Evolutionary conservation across 2,797 vertebrate genomes (phyloP), one percentile per base, ranked within the genome.

Genomic region (Dallia pectoralis): DNA sequence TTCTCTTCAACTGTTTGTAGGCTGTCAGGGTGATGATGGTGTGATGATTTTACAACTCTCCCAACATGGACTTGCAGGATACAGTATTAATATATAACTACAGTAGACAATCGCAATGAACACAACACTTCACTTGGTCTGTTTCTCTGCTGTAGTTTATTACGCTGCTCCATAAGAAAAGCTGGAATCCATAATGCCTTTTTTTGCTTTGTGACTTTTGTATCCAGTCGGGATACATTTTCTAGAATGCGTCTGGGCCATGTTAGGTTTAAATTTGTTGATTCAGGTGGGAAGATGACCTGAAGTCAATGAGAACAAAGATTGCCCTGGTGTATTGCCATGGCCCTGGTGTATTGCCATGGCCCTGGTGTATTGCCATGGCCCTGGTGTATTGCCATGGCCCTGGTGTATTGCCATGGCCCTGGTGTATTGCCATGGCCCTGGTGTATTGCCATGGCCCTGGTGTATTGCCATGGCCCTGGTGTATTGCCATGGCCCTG

Each of bases 171-270:
- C 62, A 53, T 64, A n/a, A 27, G 51, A 59, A 72, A 76, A 40
- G 36, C 36, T 51, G 71, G 80, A 48, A 80, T 68, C 76, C 72
- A 48, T 40, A 72, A 82, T 70, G 77, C 81, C 83, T 82, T 82
- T 67, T 51, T 56, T 62, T 70, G 67, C 62, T 65, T 32, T 33
- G 59, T 76, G 74, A 62, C 74, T 64, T 47, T 40, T 73, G 6
- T 15, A n/a, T 70, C 27, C 49, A 74, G 74, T 79, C 30, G 47
- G 71, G 66, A 76, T 74, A 16, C 22, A 56, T 56, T n/a, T n/a
- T 56, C 56, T 70, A 32, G 56, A 74, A 71, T 64, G 29, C 8
- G 4, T 30, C 66, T 62, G 61, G 51, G 51, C 16, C 8, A 0
- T 22, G n/a, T 22, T 56, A 19, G 22, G 51, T 56, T n/a, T 19